Evolutionary conservation across 1,140 invertebrate species (phyloP).

Genomic region (Odontomachus brunneus): DNA sequence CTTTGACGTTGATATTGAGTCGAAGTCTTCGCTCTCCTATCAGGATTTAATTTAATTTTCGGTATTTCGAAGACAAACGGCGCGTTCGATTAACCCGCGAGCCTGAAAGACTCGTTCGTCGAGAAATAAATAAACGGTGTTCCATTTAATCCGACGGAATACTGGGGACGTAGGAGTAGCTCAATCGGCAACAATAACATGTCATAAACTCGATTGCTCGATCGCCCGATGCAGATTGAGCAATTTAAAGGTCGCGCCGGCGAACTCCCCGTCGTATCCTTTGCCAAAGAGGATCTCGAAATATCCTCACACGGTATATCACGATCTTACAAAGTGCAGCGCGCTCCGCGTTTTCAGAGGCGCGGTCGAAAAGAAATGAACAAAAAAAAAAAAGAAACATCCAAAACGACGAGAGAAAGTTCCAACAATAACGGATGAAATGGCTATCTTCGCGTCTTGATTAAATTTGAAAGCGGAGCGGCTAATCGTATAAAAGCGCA

Average conservation of each 20-base stretch:
- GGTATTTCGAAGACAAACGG: too few species aligned
- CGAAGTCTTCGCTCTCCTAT: too few species aligned
- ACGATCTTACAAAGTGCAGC: slow-evolving; percentile 16
- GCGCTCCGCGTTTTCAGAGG: neutral
- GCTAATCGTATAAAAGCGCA: neutral
- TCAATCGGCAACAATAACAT: slow-evolving; percentile 32
- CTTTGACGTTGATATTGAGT: too few species aligned
- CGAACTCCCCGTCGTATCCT: slow-evolving; percentile 10
- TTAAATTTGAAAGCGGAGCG: slow-evolving; percentile 28
- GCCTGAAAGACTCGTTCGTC: neutral
- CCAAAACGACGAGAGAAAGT: neutral
- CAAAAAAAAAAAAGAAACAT: too few species aligned
- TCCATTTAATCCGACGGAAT: neutral
- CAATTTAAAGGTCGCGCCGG: slow-evolving; percentile 44
- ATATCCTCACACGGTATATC: slow-evolving; percentile 26
- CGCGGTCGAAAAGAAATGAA: neutral
- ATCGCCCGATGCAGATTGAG: slow-evolving; percentile 35
- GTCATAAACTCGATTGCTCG: slow-evolving; percentile 27
- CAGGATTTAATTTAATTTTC: too few species aligned
- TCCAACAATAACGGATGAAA: slow-evolving; percentile 6
- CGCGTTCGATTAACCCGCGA: too few species aligned
- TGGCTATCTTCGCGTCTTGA: neutral
- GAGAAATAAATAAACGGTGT: neutral
- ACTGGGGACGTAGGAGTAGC: slow-evolving; percentile 13
- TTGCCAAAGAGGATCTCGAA: slow-evolving; percentile 47